Evolutionary conservation across 2,888 invertebrate species (phyloP).

Genomic region (Thereva unica): DNA sequence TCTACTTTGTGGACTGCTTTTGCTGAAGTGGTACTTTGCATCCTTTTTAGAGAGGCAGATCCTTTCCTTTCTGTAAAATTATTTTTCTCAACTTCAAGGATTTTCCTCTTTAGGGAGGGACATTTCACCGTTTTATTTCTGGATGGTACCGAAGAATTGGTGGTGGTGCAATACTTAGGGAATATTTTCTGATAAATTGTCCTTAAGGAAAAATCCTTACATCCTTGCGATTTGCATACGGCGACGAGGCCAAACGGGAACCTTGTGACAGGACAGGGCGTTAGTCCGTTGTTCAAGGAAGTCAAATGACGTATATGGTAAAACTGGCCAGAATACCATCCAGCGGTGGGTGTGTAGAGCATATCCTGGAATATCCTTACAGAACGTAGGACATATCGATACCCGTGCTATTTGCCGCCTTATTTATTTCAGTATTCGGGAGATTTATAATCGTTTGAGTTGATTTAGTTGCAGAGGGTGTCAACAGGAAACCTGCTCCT

Average conservation of each 20-base stretch:
- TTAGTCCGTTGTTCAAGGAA: constrained; percentile 16
- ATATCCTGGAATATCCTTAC: too few species aligned
- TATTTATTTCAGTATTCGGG: constrained; percentile 40
- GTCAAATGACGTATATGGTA: constrained; percentile 28
- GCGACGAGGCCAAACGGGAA: constrained; percentile 1
- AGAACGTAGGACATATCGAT: too few species aligned
- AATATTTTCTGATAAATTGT: constrained; percentile 36
- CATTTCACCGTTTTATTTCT: constrained; percentile 1
- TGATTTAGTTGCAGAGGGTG: constrained; percentile 42
- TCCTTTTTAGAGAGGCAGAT: constrained; percentile 6
- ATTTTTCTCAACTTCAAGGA: constrained; percentile 24
- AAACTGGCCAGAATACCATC: constrained; percentile 26
- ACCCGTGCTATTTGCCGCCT: constrained; percentile 34
- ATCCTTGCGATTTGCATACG: constrained; percentile 35
- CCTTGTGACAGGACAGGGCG: constrained; percentile 29
- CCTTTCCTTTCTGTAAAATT: constrained; percentile 17
- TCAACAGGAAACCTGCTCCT: constrained; percentile 42
- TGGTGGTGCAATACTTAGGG: constrained; percentile 3
- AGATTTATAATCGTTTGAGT: constrained; percentile 41
- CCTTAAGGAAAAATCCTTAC: constrained; percentile 24
- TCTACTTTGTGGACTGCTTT: constrained; percentile 10
- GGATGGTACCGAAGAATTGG: background rate
- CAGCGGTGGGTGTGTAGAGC: too few species aligned
- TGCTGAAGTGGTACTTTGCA: constrained; percentile 22
- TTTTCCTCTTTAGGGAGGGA: constrained; percentile 2